phyloP scores from a whole-genome alignment of 2,888 invertebrate genomes.

The Teleiodes luculella region DNA sequence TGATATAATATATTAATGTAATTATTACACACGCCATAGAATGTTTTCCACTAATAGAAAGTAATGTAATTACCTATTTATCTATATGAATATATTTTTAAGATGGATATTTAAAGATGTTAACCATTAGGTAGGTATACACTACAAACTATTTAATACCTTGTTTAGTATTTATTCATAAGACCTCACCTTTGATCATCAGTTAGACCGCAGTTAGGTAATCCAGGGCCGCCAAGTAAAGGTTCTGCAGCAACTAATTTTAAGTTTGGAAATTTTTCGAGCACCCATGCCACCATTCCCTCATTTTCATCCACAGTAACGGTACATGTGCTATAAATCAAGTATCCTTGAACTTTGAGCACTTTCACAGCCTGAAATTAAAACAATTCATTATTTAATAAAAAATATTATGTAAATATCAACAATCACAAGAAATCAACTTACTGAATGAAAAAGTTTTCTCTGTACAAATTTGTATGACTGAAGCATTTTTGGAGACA shows the following conservation, averaged over 20 bases:
- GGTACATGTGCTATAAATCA: constrained; percentile 95
- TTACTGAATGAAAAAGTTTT: constrained; percentile 80
- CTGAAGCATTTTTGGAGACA: constrained; percentile 81
- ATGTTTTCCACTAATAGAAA: too few species aligned
- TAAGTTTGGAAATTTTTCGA: constrained; percentile 81
- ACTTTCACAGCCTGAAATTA: constrained; percentile 83
- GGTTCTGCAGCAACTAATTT: constrained; percentile 79
- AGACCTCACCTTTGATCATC: constrained; percentile 60
- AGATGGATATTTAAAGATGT: too few species aligned
- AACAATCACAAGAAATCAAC: constrained; percentile 24
- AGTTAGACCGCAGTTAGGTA: constrained; percentile 70
- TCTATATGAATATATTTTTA: neutral
- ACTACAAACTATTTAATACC: too few species aligned
- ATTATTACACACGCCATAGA: too few species aligned
- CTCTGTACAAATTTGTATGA: constrained; percentile 88
- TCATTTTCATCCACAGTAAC: constrained; percentile 90
- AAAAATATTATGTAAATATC: constrained; percentile 14
- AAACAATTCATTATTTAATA: too few species aligned
- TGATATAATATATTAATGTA: too few species aligned
- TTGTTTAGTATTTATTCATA: neutral
- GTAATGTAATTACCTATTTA: too few species aligned
- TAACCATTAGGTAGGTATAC: too few species aligned
- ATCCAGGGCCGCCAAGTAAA: constrained; percentile 80
- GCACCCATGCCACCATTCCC: constrained; percentile 86
- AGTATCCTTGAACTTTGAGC: constrained; percentile 83